Percentiles rank a stretch among this genome's conserved stretches.
Conservation (phyloP, 2,797 vertebrate genomes). For the Esox lucius region DNA sequence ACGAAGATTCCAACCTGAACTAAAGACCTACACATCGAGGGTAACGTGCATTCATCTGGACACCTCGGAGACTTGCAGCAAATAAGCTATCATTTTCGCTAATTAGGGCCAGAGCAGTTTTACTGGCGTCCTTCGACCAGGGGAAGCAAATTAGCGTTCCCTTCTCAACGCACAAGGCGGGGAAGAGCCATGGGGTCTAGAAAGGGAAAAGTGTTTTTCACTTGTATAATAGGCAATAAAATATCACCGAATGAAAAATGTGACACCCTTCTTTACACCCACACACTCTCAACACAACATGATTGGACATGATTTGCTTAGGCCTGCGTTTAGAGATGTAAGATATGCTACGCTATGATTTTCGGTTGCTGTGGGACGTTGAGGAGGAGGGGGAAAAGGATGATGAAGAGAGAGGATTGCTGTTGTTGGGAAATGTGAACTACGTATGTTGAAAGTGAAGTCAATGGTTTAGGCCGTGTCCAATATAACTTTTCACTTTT, state of each 20-base stretch:
- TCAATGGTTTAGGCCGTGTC: background rate
- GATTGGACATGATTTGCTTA: constrained; percentile 5
- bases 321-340: background rate
- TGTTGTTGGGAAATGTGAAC: background rate
- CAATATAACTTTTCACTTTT: background rate
- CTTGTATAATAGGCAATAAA: background rate
- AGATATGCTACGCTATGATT: background rate
- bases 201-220: background rate
- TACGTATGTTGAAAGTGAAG: background rate
- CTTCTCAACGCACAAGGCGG: background rate
- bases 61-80: constrained; percentile 9
- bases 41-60: constrained; percentile 6
- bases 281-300: constrained; percentile 11
- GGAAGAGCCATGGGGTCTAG: background rate
- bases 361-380: background rate
- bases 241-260: background rate
- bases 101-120: constrained; percentile 2
- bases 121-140: constrained; percentile 8
- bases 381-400: background rate
- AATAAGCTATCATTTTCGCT: constrained; percentile 1
- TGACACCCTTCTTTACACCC: constrained; percentile 2
- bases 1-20: constrained; percentile 4
- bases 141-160: constrained; percentile 1
- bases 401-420: background rate
- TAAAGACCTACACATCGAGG: background rate